Conservation (phyloP, 2,888 invertebrate species). For the Endotricha flammealis region DNA sequence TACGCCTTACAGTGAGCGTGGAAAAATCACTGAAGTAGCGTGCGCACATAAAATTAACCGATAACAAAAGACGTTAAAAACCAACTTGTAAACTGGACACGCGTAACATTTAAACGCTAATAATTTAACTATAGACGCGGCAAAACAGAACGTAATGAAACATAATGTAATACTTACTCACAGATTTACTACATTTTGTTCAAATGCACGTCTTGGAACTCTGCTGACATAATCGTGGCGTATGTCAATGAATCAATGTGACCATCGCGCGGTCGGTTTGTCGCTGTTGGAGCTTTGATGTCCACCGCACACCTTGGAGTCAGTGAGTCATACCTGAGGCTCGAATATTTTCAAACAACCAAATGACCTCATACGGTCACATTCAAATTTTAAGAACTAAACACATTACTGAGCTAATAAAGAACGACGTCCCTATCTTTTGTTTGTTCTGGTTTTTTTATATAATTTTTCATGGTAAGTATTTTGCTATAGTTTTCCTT, state of each 20-base stretch:
- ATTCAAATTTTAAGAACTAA: conserved; percentile 36
- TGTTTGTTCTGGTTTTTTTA: conserved; percentile 19
- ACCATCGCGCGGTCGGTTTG: conserved; percentile 16
- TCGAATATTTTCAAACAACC: conserved; percentile 42
- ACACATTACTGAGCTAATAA: conserved; percentile 35
- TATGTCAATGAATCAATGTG: conserved; percentile 19
- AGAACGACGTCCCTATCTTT: conserved; percentile 19
- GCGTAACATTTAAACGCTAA: conserved; percentile 29
- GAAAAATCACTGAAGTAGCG: conserved; percentile 42
- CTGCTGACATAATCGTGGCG: not conserved
- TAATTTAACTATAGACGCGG: conserved; percentile 20
- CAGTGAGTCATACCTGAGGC: conserved; percentile 30
- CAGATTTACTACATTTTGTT: conserved; percentile 3
- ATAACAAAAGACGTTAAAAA: conserved; percentile 46
- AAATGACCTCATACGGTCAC: conserved; percentile 51
- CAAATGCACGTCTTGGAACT: not conserved
- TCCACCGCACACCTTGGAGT: conserved; percentile 30
- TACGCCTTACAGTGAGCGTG: conserved; percentile 29
- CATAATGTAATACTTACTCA: too few relatives aligned
- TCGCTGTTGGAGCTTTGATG: conserved; percentile 30
- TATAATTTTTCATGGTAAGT: too few relatives aligned
- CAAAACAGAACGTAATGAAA: conserved; percentile 3
- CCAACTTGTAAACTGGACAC: conserved; percentile 37
- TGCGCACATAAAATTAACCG: conserved; percentile 46
- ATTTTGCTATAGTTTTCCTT: too few relatives aligned